Percentiles rank a stretch among this genome's conserved stretches.
phyloP scores from a whole-genome alignment of 2,113 vertebrate species.

The Onychorhynchus coronatus region DNA sequence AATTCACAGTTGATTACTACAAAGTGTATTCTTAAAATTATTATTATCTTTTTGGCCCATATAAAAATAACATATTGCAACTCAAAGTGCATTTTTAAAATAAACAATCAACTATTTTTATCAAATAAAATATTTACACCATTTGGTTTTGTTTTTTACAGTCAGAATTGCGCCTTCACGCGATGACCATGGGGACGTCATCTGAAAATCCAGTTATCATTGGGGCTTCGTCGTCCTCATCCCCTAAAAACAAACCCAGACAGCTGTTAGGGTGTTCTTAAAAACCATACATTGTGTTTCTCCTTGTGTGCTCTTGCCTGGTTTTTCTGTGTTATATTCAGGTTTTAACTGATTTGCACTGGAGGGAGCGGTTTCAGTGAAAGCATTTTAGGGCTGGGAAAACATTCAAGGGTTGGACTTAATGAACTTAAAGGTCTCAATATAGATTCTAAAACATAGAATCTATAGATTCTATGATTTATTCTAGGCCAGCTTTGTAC shows the following conservation, averaged over 20 bases:
- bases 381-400: not conserved
- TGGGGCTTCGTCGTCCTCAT: slow-evolving; percentile 94
- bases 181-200: slow-evolving; percentile 98
- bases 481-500: not conserved
- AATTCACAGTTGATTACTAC: slow-evolving; percentile 78
- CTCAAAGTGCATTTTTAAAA: slow-evolving; percentile 86
- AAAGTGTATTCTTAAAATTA: slow-evolving; percentile 69
- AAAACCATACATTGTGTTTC: not conserved
- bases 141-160: slow-evolving; percentile 72
- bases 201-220: slow-evolving; percentile 99
- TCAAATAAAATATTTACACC: slow-evolving; percentile 85
- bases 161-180: slow-evolving; percentile 77
- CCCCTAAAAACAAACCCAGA: slow-evolving; percentile 76
- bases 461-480: accelerated
- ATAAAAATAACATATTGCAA: slow-evolving; percentile 88
- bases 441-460: too few species aligned
- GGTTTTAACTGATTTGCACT: not conserved
- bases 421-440: not conserved
- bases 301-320: accelerated
- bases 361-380: not conserved
- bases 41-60: slow-evolving; percentile 74
- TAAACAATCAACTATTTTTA: slow-evolving; percentile 82
- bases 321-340: not conserved
- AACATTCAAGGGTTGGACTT: accelerated
- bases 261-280: not conserved